Evolutionary conservation across 2,888 invertebrate species (phyloP), one percentile per base, ranked within the genome.

Genomic region (Pemphredon lugubris): DNA sequence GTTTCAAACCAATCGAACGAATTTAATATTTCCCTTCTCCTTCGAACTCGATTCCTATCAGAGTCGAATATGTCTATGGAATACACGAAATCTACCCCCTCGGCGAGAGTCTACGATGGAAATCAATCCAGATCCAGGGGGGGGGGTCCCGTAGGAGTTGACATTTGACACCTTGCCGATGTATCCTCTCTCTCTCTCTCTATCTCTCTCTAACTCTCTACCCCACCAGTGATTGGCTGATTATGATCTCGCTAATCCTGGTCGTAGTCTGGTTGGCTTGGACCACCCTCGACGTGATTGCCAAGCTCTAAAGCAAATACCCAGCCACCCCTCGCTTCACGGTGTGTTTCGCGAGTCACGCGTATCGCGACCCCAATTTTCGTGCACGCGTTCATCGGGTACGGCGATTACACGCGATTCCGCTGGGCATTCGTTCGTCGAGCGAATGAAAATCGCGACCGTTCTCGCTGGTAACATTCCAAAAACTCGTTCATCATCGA

Each of bases 221-320:
- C 44, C 54, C 76, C 48, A 60, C 53, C 80, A 81, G 75, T 84
- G 86, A 89, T 89, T 85, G 88, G 84, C 84, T 88, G 88, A 89
- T 88, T 88, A 89, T 87, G 87, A 89, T 88, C 89, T 87, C 78
- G 83, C 86, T 88, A 89, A 86, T 86, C 85, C 83, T 50, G 71
- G 70, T 68, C 74, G 82, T 70, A 60, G 78, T 44, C 69, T 66
- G 80, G 66, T 61, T 75, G 57, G 64, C 70, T 65, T 73, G 79
- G 82, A 81, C 86, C 83, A 86, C 83, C 86, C 85, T 82, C 60
- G 84, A 74, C 84, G 83, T 85, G 85, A 84, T 86, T 87, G 85
- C 79, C 82, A 71, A 87, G 85, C 86, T 87, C 83, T 74, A 81
- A 78, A 81, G 83, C 85, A 87, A 87, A 88, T 82, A 87, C 68